Conservation (phyloP, 2,888 invertebrate genomes). For the Pterostichus niger region DNA sequence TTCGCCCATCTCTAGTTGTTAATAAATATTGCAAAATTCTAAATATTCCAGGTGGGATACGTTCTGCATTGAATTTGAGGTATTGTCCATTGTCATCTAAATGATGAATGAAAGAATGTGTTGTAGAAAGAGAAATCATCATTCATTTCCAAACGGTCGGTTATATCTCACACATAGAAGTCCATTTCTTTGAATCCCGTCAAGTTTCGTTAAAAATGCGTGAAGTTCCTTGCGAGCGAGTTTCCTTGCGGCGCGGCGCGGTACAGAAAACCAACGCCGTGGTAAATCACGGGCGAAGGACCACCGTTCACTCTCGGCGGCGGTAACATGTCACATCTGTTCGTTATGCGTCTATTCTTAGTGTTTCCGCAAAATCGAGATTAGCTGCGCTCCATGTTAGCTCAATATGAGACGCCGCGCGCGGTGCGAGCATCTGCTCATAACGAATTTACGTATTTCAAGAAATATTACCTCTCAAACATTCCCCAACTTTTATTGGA, state of each 20-base stretch:
- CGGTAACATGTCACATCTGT: conserved; percentile 69
- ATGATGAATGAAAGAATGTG: conserved; percentile 47
- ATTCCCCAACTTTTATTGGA: conserved; percentile 47
- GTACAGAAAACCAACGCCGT: conserved; percentile 73
- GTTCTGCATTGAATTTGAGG: conserved; percentile 50
- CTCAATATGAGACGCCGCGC: conserved; percentile 70
- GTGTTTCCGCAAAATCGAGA: conserved; percentile 74
- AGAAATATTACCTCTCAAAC: conserved; percentile 64
- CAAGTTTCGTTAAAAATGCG: conserved; percentile 37
- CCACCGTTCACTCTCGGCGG: background rate
- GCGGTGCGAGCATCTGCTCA: conserved; percentile 73
- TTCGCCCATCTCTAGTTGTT: too few species aligned
- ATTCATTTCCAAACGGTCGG: background rate
- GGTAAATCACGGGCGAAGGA: conserved; percentile 71
- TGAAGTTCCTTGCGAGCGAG: conserved; percentile 35
- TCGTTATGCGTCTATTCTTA: conserved; percentile 71
- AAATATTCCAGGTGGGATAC: background rate
- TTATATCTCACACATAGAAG: background rate
- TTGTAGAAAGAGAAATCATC: background rate
- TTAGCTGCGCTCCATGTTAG: conserved; percentile 73
- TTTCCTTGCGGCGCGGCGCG: background rate
- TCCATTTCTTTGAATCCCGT: conserved; percentile 4
- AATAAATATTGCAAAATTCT: background rate
- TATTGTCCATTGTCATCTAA: conserved; percentile 39
- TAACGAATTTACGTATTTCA: conserved; percentile 72